phyloP scores from a whole-genome alignment of 2,113 vertebrate species.

The Semnopithecus entellus region DNA sequence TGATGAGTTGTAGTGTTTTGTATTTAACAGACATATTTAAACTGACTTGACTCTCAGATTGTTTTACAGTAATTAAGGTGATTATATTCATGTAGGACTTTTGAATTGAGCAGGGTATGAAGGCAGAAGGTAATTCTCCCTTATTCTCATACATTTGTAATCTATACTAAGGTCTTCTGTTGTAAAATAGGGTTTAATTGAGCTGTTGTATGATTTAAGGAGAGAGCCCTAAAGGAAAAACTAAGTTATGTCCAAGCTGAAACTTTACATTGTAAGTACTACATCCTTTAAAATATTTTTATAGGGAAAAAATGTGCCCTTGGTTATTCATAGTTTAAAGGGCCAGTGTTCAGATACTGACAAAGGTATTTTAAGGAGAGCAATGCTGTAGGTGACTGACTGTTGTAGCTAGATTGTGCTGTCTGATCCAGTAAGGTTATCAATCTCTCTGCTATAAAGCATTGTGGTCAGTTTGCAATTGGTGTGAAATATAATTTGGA shows the following conservation, averaged over 20 bases:
- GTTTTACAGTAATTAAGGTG: background rate
- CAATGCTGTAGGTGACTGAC: background rate
- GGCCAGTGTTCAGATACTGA: background rate
- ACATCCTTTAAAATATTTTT: background rate
- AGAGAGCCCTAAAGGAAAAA: background rate
- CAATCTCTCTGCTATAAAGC: fast-evolving
- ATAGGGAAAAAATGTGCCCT: background rate
- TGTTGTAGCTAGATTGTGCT: too few relatives aligned
- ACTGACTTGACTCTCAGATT: background rate
- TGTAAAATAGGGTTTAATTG: background rate
- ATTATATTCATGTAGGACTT: background rate
- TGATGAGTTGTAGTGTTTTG: background rate
- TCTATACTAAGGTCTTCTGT: background rate
- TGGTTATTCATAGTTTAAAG: background rate
- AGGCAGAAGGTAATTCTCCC: background rate
- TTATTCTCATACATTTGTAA: background rate
- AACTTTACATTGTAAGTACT: background rate
- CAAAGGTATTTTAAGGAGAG: background rate
- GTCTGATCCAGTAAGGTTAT: fast-evolving
- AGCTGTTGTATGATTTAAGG: background rate
- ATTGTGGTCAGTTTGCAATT: background rate
- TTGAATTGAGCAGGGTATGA: background rate
- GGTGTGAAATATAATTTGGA: background rate
- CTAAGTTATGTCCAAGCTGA: background rate
- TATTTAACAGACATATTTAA: background rate